These are phyloP conservation scores for Germaria angustata DNA, from an alignment of 2,888 invertebrate genomes.

Conservation along the genomic window DNA sequence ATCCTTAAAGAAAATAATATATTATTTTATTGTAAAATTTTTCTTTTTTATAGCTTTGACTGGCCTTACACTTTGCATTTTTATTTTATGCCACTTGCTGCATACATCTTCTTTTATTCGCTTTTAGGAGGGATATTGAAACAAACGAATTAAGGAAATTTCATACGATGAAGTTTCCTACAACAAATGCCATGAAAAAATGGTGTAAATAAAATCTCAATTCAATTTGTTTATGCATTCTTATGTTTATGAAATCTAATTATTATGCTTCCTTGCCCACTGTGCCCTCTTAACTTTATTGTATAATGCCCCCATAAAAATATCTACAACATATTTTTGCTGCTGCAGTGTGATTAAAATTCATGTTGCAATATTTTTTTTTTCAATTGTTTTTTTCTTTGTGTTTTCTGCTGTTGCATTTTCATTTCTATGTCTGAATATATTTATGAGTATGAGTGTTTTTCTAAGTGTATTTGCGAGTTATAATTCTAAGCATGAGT, in stretches of 20 bases:
- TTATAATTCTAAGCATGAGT: slow-evolving; percentile 20
- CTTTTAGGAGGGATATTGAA: no score
- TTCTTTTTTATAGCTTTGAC: no score
- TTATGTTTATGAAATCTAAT: neutral
- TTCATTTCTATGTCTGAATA: neutral
- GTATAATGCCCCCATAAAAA: slow-evolving; percentile 54
- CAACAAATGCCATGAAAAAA: no score
- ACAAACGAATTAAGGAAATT: no score
- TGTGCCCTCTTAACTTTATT: slow-evolving; percentile 20
- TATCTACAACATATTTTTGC: slow-evolving; percentile 16
- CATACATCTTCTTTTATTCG: no score
- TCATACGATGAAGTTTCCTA: no score
- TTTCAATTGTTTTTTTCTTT: neutral
- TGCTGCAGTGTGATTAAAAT: slow-evolving; percentile 59
- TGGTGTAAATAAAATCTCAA: no score
- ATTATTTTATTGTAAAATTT: no score
- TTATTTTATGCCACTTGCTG: no score
- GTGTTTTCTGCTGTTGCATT: neutral
- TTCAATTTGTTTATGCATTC: no score
- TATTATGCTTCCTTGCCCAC: neutral
- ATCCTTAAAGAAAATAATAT: no score
- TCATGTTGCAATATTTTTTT: slow-evolving; percentile 45
- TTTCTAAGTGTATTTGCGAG: slow-evolving; percentile 16
- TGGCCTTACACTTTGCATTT: no score
- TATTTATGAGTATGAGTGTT: slow-evolving; percentile 5